A percentile compares a stretch with the other conserved stretches of the same genome.
These are phyloP conservation scores for Cantharis rufa DNA, from an alignment of 2,888 invertebrate genomes.

Conservation along the genomic window DNA sequence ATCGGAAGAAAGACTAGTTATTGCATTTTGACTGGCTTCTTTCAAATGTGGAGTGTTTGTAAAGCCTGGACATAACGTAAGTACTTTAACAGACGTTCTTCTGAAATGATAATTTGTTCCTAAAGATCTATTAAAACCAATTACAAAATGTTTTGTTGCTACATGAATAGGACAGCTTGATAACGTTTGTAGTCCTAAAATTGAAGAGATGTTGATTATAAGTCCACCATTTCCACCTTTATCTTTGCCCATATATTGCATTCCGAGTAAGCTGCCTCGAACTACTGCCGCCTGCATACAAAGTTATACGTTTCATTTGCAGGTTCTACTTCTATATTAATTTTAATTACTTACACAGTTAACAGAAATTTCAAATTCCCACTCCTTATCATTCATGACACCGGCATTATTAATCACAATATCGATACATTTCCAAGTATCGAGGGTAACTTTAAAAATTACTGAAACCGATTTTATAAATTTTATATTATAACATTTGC, in stretches of 20 bases:
- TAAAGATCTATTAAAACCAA: constrained; percentile 59
- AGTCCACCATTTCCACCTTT: constrained; percentile 66
- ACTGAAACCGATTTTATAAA: constrained; percentile 45
- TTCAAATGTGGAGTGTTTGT: constrained; percentile 52
- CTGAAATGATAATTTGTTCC: constrained; percentile 49
- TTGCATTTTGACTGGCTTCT: constrained; percentile 41
- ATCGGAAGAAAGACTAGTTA: constrained; percentile 37
- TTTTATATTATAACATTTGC: neutral
- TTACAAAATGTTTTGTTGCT: constrained; percentile 63
- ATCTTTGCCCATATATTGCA: constrained; percentile 64
- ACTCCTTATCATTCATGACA: constrained; percentile 75
- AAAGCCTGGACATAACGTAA: constrained; percentile 56
- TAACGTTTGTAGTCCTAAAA: constrained; percentile 61
- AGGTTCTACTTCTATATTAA: neutral
- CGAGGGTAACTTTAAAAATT: constrained; percentile 49
- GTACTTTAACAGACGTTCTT: constrained; percentile 52
- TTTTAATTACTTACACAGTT: constrained; percentile 49
- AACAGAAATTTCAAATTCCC: constrained; percentile 71
- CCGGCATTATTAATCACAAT: constrained; percentile 76
- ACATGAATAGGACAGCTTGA: constrained; percentile 63
- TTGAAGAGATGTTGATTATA: constrained; percentile 69
- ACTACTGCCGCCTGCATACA: constrained; percentile 55
- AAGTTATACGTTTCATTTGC: neutral
- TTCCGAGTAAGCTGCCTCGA: constrained; percentile 59
- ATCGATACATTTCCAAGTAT: constrained; percentile 55